These are phyloP conservation scores for Oxycera nigricornis DNA, from an alignment of 2,888 invertebrate genomes.

Conservation along the genomic window DNA sequence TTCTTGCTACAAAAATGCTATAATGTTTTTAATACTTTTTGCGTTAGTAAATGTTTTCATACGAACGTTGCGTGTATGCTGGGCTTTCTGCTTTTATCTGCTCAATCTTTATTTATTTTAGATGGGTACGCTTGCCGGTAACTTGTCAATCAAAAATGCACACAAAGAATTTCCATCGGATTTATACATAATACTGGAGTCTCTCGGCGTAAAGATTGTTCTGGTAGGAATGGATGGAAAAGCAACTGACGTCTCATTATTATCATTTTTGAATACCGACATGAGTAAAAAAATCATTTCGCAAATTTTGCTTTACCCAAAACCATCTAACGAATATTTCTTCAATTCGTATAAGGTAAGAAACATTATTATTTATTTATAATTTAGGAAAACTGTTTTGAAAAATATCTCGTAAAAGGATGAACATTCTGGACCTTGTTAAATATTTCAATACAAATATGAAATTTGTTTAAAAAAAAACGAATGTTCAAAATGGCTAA, in stretches of 20 bases:
- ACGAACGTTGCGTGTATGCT: too few relatives aligned
- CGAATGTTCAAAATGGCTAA: too few relatives aligned
- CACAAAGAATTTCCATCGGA: slow-evolving; percentile 76
- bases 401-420: too few relatives aligned
- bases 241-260: slow-evolving; percentile 53
- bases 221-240: slow-evolving; percentile 60
- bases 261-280: slow-evolving; percentile 67
- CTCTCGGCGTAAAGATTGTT: slow-evolving; percentile 55
- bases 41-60: too few relatives aligned
- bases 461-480: too few relatives aligned
- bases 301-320: slow-evolving; percentile 67
- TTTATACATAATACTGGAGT: slow-evolving; percentile 66
- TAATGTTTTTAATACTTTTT: too few relatives aligned
- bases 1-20: too few relatives aligned
- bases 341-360: slow-evolving; percentile 74
- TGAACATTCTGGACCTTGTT: too few relatives aligned
- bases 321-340: slow-evolving; percentile 62
- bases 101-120: slow-evolving; percentile 52
- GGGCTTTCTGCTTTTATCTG: neutral
- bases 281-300: slow-evolving; percentile 73
- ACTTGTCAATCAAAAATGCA: slow-evolving; percentile 72
- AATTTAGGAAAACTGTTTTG: too few relatives aligned
- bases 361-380: too few relatives aligned
- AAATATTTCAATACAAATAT: too few relatives aligned
- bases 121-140: slow-evolving; percentile 74